Percentiles rank a stretch among this genome's conserved stretches.
These are phyloP conservation scores for Trachelipus rathkii DNA, from an alignment of 1,140 invertebrate genomes.

Conservation along the genomic window DNA sequence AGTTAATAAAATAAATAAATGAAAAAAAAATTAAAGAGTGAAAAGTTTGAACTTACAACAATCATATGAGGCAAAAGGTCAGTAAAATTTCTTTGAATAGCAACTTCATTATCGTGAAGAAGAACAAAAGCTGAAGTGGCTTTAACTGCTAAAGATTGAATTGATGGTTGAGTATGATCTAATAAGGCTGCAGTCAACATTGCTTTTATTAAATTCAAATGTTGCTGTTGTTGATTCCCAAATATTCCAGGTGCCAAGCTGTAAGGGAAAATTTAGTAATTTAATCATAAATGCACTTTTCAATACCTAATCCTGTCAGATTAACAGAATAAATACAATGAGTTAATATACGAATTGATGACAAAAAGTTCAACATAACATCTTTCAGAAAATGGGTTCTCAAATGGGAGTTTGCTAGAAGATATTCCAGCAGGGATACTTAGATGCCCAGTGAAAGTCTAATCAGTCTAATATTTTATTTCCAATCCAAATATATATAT, in stretches of 20 bases:
- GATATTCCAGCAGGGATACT: too few relatives aligned
- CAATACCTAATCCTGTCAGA: too few relatives aligned
- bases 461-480: too few relatives aligned
- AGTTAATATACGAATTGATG: too few relatives aligned
- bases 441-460: too few relatives aligned
- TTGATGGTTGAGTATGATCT: conserved; percentile 52
- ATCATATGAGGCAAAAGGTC: conserved; percentile 76
- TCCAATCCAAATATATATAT: too few relatives aligned
- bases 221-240: conserved; percentile 88
- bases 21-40: too few relatives aligned
- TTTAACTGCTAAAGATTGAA: conserved; percentile 52
- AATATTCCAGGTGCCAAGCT: conserved; percentile 92
- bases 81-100: conserved; percentile 79
- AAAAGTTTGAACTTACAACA: conserved; percentile 53
- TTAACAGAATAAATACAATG: too few relatives aligned
- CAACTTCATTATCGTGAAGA: conserved; percentile 81
- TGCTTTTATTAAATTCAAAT: conserved; percentile 88
- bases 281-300: conserved; percentile 19
- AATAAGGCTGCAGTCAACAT: conserved; percentile 80
- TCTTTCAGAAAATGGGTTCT: too few relatives aligned
- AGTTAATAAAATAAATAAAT: too few relatives aligned
- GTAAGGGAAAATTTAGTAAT: conserved; percentile 46
- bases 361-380: too few relatives aligned
- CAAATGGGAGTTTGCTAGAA: too few relatives aligned
- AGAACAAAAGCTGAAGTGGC: conserved; percentile 77